Base-by-base conservation (phyloP, 2,797 vertebrate species). In the Characodon lateralis region DNA sequence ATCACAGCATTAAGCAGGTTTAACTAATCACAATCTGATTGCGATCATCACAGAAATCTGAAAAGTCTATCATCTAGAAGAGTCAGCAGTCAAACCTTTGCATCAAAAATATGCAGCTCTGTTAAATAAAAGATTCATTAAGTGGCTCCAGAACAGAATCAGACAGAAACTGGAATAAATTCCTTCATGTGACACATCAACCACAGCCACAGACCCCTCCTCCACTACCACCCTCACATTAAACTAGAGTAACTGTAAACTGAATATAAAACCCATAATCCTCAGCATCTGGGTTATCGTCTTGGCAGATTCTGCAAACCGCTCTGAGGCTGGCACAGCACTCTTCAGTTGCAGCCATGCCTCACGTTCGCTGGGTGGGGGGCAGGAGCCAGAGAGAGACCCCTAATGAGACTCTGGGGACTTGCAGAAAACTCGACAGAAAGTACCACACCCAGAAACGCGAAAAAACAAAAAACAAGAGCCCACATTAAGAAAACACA, bases 231-330 rank as follows among this genome's bases (percentile, higher is more conserved):
- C 89, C 88, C 89, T 78, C 83, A 10, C 74, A 87, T 85, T 91
- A 87, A 94, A 92, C 86, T 85, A 80, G 76, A 89, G 87, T 94
- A 93, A 92, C 93, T 74, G 93, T 93, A 94, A 93, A 94, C 82
- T 88, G 88, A 79, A 84, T 88, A 91, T 84, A 91, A 91, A 91
- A 89, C 83, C 88, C 88, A 91, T 94, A 93, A 95, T 94, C 85
- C 89, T 68, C 89, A 91, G 91, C 94, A 94, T 94, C 87, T 95
- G 92, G 85, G 87, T 78, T 81, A 85, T 91, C 26, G 70, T 86
- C 81, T 88, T 87, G 84, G 83, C 18, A 12, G 48, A 31, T 82
- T 85, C 41, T 39, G 75, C 76, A 82, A 51, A 90, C 88, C 90
- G 68, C 90, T 79, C 80, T 22, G 72, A 75, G 84, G 72, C 87